Percentiles rank a stretch among this genome's conserved stretches.
Evolutionary conservation across 2,113 vertebrate genomes (phyloP).

Genomic region (Progne subis): DNA sequence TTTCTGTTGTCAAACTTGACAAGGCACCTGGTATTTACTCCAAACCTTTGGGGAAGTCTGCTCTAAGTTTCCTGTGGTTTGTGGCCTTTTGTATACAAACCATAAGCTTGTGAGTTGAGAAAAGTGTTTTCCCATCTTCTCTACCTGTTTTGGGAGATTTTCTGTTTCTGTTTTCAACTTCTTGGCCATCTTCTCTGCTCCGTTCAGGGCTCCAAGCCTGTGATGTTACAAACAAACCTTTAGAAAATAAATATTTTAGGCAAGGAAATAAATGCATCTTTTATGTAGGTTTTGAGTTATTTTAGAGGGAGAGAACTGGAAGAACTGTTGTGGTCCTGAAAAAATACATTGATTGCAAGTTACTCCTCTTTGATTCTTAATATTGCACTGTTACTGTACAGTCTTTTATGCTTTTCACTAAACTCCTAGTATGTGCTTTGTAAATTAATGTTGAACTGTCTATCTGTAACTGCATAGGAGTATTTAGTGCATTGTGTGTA

Average conservation of each 20-base stretch:
- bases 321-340: not conserved
- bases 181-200: not conserved
- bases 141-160: not conserved
- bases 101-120: not conserved
- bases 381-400: not conserved
- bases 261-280: not conserved
- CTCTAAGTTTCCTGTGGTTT: not conserved
- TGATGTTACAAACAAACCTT: not conserved
- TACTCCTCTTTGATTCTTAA: not conserved
- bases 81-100: not conserved
- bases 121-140: not conserved
- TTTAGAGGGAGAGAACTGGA: not conserved
- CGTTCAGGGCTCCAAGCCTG: not conserved
- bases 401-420: not conserved
- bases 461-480: not conserved
- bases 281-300: not conserved
- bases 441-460: not conserved
- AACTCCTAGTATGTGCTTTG: not conserved
- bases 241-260: not conserved
- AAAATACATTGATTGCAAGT: not conserved
- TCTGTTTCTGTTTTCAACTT: not conserved
- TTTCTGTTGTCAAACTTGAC: not conserved
- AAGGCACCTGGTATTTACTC: not conserved
- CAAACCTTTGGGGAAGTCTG: accelerated
- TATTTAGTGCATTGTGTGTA: not conserved